Evolutionary conservation across 2,888 invertebrate species (phyloP), one percentile per base, ranked within the genome.

Genomic region (Aphodius sticticus): DNA sequence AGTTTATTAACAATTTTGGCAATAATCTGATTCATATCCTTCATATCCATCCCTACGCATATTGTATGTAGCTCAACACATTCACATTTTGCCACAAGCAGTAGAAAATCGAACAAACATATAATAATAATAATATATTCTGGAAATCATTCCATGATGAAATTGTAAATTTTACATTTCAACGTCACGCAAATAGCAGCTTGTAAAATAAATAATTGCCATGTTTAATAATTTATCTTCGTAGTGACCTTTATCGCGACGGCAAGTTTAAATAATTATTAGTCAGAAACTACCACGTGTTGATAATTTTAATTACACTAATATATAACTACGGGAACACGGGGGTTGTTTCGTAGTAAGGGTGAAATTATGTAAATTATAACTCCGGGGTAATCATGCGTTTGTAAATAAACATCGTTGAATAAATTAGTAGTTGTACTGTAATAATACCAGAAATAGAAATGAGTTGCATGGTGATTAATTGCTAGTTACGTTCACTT

Each of bases 221-320:
- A 53, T 12, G 53, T 9, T 53, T 53, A 53, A 53, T 53, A 53
- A 53, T 53, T 53, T 53, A 53, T 53, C 53, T 9, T 53, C 53
- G 7, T 1, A 2, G 53, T 53, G 53, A 53, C 53, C 53, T 53
- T 53, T 53, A 53, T 53, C 53, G 12, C 53, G 53, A 53, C 53
- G 53, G 53, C 53, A 53, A 53, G 53, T 53, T 53, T 53, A 53
- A 53, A 53, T 53, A 53, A 53, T 53, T 53, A 53, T 53, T 53
- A 53, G 9, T 12, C 53, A 53, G 53, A 53, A 53, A 53, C 9
- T 53, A 53, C 53, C 53, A 53, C 53, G 53, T 53, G 53, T 53
- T 53, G 53, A 12, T 53, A 53, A 53, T 53, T 53, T 12, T 53
- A 53, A 53, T 53, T 53, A 53, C 53, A 9, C 9, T 7, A 9